Base-by-base conservation (phyloP, 2,113 vertebrate genomes). In the Cheirogaleus medius region DNA sequence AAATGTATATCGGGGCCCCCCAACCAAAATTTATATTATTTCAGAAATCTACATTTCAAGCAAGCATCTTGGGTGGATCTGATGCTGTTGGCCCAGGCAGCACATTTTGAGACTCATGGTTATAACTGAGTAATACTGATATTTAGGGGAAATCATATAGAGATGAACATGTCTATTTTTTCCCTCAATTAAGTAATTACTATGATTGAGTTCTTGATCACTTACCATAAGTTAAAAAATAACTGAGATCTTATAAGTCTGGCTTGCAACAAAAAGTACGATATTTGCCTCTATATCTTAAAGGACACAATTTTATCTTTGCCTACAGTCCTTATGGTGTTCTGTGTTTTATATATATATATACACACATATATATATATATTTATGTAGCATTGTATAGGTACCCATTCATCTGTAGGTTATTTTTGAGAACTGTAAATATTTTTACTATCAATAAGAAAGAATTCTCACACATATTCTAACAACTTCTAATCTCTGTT, bases 151-250 rank as follows among this genome's bases (percentile, higher is more conserved):
- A 92, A 54, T 58, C 2, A 64, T 81, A 56, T 29, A 27, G n/a
- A 87, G 63, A 12, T 54, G 0, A 84, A 85, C 12, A n/a, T 39
- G 14, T n/a, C n/a, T 80, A 91, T 27, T 74, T 68, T 63, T 69
- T 39, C 18, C 23, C 78, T 68, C 32, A 37, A 17, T 76, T 20
- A 89, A 60, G 12, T 73, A n/a, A 7, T 78, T 54, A 39, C 13
- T 37, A 56, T 63, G 90, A 42, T 32, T 93, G 25, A 90, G 29
- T 84, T 73, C 20, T 37, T 81, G 20, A 85, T 85, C 6, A 88
- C 73, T 66, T 73, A 56, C 21, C 12, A 60, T 82, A 96, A 78
- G 29, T 95, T 58, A 88, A 37, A 92, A 83, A 95, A 89, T 94
- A 83, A 74, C 17, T 91, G 37, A 89, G 25, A 44, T 73, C 8